Base-by-base conservation (phyloP, 2,888 invertebrate genomes). In the Hesperia comma region DNA sequence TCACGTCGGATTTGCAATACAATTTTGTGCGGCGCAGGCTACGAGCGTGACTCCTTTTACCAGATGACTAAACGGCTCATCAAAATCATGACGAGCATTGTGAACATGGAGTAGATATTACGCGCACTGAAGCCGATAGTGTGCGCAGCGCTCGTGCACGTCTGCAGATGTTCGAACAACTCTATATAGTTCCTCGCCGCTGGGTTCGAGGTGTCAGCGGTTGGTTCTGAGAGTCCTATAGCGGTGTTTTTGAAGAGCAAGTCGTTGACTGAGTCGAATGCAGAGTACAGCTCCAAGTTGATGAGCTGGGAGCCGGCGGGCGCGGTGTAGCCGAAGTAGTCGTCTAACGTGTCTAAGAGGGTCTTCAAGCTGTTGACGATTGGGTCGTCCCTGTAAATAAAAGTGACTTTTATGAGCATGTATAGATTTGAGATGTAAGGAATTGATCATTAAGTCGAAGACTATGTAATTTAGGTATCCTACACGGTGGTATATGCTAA, bases 231-330 rank as follows among this genome's bases (percentile, higher is more conserved):
- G 0, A 95, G 79, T 1, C 94, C 94, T 0, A 93, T 88, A 0
- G 94, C 94, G 0, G 94, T 93, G 72, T 95, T 94, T 75, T 94
- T 95, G 86, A 95, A 95, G 0, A 96, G 80, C 6, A 95, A 82
- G 77, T 95, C 87, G 33, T 74, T 80, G 7, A 77, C 79, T 0
- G 90, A 87, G 68, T 94, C 92, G 80, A 95, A 95, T 0, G 90
- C 83, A 0, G 94, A 94, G 79, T 94, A 95, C 49, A 95, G 88
- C 75, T 93, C 89, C 8, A 94, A 78, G 75, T 91, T 91, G 76
- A 88, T 89, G 61, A 87, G 84, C 66, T 83, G 93, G 63, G 71
- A 79, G 19, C 75, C 74, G 0, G 68, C 70, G 0, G 83, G 88
- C 0, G 81, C 84, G 63, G 81, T 79, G 85, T 93, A 93, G 0